Conservation (phyloP, 2,113 vertebrate species). For the Colinus virginianus region DNA sequence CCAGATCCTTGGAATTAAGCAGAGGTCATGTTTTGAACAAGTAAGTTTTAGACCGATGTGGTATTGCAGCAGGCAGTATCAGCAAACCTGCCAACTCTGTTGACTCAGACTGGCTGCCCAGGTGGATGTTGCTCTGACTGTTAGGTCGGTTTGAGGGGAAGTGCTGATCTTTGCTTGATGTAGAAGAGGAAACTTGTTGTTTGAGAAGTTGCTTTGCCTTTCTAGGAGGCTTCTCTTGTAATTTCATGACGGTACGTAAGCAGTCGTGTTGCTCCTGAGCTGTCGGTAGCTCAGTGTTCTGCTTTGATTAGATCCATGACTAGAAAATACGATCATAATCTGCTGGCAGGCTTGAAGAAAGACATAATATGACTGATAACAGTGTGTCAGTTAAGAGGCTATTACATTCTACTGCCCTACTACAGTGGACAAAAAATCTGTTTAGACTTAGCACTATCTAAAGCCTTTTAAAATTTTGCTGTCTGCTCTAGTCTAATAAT, state of each 20-base stretch:
- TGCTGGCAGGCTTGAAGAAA: conserved; percentile 75
- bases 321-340: conserved; percentile 77
- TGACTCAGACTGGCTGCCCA: not conserved
- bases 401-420: conserved; percentile 56
- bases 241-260: conserved; percentile 69
- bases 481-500: not conserved
- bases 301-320: conserved; percentile 72
- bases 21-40: not conserved
- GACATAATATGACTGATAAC: conserved; percentile 71
- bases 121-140: conserved; percentile 28
- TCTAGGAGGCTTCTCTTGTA: conserved; percentile 43
- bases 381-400: conserved; percentile 66
- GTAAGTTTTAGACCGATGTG: not conserved
- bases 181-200: conserved; percentile 24
- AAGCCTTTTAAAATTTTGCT: not conserved
- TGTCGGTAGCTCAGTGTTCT: conserved; percentile 69
- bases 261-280: conserved; percentile 65
- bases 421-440: conserved; percentile 20
- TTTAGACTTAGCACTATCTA: conserved; percentile 10
- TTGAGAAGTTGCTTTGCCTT: conserved; percentile 59
- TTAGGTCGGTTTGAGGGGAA: not conserved
- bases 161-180: not conserved
- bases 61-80: conserved; percentile 19
- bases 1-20: not conserved
- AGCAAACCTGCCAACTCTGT: conserved; percentile 8